Base-by-base conservation (phyloP, 2,797 vertebrate genomes). In the Oryzias sinensis region DNA sequence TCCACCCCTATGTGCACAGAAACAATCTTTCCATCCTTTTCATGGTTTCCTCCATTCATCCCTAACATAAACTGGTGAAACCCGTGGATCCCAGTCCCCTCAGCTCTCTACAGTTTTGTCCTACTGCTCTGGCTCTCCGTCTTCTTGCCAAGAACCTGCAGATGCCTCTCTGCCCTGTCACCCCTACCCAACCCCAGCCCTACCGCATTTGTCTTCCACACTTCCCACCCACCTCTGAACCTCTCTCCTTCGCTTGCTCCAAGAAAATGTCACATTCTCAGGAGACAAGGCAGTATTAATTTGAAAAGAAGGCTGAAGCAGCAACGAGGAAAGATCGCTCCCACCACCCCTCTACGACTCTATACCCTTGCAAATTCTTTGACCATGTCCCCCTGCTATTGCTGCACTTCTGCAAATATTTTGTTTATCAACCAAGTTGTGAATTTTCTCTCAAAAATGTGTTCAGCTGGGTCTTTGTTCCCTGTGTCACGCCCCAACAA, bases 231-330 rank as follows among this genome's bases (percentile, higher is more conserved):
- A 57, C 53, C 68, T 67, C 80, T 69, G 63, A 77, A 78, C 71
- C 84, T 79, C 83, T 79, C 76, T 86, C 71, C 59, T 72, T 81
- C 51, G 68, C 80, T 64, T 67, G 71, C 83, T 77, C 80, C 48
- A 68, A 84, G 83, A 84, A 90, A 90, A 90, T 90, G 87, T 89
- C 89, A 89, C 87, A 88, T 83, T 90, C 85, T 89, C 79, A 24
- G 59, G 86, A 88, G 91, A 90, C 65, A 43, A 67, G 67, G 60
- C 76, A 90, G 76, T 70, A 91, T 81, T 89, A 89, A 90, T 92
- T 91, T 80, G 76, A 83, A 91, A 87, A 84, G 85, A 91, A 90
- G 85, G 76, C 85, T 85, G 86, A 90, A 86, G 76, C 87, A 85
- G 84, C 82, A 79, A 74, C 74, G 68, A 79, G 79, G 82, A 86